Evolutionary conservation across 2,113 vertebrate genomes (phyloP).

Genomic region (Jaculus jaculus): DNA sequence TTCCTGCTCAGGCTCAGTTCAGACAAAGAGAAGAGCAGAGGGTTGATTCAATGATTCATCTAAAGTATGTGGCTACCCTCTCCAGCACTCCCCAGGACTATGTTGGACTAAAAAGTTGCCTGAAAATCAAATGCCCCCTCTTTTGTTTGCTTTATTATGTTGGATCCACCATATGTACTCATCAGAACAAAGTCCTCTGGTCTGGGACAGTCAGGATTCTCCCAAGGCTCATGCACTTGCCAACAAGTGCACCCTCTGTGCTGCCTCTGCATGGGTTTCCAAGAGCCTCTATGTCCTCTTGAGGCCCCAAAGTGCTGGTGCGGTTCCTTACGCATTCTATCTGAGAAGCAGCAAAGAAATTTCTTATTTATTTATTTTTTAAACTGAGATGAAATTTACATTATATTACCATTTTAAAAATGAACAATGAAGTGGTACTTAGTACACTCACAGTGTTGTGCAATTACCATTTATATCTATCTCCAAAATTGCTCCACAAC

Average conservation of each 20-base stretch:
- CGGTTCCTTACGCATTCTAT: not conserved
- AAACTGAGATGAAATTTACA: not conserved
- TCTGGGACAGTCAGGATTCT: not conserved
- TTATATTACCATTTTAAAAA: not conserved
- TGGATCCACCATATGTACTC: not conserved
- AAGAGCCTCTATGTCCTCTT: not conserved
- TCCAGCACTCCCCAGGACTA: fast-evolving
- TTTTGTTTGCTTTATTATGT: not conserved
- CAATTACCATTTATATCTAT: fast-evolving
- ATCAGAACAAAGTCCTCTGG: not conserved
- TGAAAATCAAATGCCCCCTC: not conserved
- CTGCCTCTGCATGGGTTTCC: not conserved
- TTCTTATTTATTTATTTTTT: not conserved
- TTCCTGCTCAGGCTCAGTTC: not conserved
- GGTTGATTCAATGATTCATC: not conserved
- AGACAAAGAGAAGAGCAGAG: too few relatives aligned
- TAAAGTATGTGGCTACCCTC: fast-evolving
- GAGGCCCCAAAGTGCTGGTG: not conserved
- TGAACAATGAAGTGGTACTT: not conserved
- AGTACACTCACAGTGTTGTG: not conserved
- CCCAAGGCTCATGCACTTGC: fast-evolving
- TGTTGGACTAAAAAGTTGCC: not conserved
- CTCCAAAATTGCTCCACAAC: not conserved
- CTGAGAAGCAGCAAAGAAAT: not conserved
- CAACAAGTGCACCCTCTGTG: not conserved